Evolutionary conservation across 2,113 vertebrate species (phyloP).

Genomic region (Myrmophylax atrothorax): DNA sequence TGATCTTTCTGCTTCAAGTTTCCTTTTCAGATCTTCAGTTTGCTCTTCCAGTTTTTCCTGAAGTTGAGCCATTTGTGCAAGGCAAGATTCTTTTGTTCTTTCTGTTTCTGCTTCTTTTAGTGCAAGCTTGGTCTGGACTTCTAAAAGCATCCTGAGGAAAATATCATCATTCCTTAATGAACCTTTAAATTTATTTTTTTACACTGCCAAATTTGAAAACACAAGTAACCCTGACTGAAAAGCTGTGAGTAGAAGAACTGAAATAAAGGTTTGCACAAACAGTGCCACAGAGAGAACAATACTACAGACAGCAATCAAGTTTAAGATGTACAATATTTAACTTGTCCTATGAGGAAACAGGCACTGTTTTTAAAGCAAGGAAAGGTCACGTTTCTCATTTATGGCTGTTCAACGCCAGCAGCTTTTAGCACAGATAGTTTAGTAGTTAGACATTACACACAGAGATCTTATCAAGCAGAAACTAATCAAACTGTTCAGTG

Average conservation of each 20-base stretch:
- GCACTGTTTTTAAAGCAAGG: background rate
- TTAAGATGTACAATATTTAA: background rate
- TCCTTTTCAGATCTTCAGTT: conserved; percentile 68
- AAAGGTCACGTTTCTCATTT: background rate
- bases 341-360: background rate
- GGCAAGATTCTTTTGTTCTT: conserved; percentile 56
- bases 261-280: background rate
- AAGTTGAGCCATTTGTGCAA: conserved; percentile 64
- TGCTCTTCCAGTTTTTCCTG: conserved; percentile 78
- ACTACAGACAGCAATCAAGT: background rate
- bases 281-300: background rate
- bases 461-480: background rate
- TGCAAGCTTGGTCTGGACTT: conserved; percentile 78
- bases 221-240: background rate
- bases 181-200: background rate
- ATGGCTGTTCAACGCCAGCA: background rate
- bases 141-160: conserved; percentile 80
- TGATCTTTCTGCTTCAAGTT: conserved; percentile 66
- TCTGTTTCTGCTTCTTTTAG: conserved; percentile 80
- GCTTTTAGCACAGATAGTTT: background rate
- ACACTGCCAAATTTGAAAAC: background rate
- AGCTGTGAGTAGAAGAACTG: background rate
- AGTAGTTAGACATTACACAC: background rate
- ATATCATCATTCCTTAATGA: background rate
- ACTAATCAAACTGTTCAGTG: background rate